Evolutionary conservation across 2,888 invertebrate species (phyloP), one percentile per base, ranked within the genome.

Genomic region (Callimorpha dominula): DNA sequence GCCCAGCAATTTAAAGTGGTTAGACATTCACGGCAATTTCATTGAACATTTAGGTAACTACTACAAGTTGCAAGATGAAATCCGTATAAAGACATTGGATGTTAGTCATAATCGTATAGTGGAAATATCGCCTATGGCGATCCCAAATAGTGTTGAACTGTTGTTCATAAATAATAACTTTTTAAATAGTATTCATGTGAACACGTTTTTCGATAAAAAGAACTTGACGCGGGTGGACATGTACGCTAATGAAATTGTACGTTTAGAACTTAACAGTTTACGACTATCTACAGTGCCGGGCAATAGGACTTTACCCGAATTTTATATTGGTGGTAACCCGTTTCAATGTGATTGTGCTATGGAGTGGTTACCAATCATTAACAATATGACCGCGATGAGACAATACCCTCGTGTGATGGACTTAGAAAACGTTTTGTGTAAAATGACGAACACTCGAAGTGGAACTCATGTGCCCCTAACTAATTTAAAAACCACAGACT

Each of bases 331-430:
- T 78, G 98, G 98, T 67, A 99, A 99, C 93, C 99, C 99, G 17
- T 98, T 99, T 94, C 97, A 98, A 86, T 99, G 99, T 94, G 98
- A 99, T 90, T 99, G 99, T 95, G 97, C 98, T 78, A 98, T 99
- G 98, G 99, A 99, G 91, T 99, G 99, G 99, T 95, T 99, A 86
- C 98, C 98, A 83, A 96, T 98, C 73, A 97, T 98, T 92, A 98
- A 98, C 93, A 98, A 98, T 92, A 97, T 98, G 96, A 98, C 98
- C 78, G 96, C 97, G 60, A 97, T 97, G 85, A 96, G 98, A 70
- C 98, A 98, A 90, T 98, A 98, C 90, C 98, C 99, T 70, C 96
- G 97, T 75, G 97, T 99, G 85, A 98, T 98, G 97, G 99, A 99
- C 91, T 95, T 98, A 85, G 98, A 97, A 88, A 98, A 98, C 87